Evolutionary conservation across 2,888 invertebrate species (phyloP), one percentile per base, ranked within the genome.

Genomic region (Sepiola atlantica): DNA sequence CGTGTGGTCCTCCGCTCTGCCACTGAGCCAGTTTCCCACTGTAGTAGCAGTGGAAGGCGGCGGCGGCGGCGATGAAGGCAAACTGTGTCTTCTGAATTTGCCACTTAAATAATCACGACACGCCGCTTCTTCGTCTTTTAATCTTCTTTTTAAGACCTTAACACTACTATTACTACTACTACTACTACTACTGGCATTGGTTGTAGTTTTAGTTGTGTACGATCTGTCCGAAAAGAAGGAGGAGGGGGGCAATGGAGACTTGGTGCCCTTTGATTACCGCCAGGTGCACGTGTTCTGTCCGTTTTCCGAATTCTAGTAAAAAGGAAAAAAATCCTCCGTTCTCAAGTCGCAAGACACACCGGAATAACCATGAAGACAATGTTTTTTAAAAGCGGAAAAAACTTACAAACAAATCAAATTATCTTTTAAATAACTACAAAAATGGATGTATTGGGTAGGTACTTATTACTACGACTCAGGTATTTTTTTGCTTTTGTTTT

Each of bases 371-470:
- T 77, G 24, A 57, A 0, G 24, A 21, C 21, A 57, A 57, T 24
- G 24, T 57, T 16, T 32, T 77, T 77, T 77, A 77, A 77, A 77
- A 77, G 32, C 77, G n/a, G n/a, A n/a, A n/a, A n/a, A n/a, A n/a
- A 16, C 28, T 61, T 61, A 16, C n/a, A 77, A 77, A 77, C n/a
- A n/a, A 77, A 77, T n/a, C 4, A 77, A 77, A 10, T 14, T 24
- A 77, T 45, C 45, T 45, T 45, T 45, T 45, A 77, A 77, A 32
- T n/a, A n/a, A 6, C 2, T 0, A 77, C 14, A n/a, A 77, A 77
- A n/a, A 77, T 77, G 77, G 77, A 77, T 77, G 77, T 77, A 16
- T 77, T 77, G 77, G 61, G 77, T 77, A 77, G n/a, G 77, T 77
- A 77, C n/a, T 8, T 16, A 16, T 14, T n/a, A 61, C 3, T 24